Percentiles rank a stretch among this genome's conserved stretches.
These are phyloP conservation scores for Melanerpes aurifrons DNA, from an alignment of 2,113 vertebrate species.

Conservation along the genomic window DNA sequence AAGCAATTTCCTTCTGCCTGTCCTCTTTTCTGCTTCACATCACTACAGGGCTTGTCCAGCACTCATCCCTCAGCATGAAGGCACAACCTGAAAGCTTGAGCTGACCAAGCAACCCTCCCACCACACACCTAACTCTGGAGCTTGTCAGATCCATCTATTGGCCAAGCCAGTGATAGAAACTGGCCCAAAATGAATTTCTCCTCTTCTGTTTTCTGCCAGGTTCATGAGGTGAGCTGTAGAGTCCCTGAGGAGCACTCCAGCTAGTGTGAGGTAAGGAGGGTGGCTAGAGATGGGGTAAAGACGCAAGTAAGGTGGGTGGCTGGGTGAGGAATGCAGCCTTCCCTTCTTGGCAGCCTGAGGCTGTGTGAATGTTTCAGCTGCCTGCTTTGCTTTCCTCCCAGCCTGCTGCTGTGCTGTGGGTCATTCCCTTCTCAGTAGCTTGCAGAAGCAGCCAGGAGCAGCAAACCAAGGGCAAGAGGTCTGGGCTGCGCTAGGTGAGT, in stretches of 20 bases:
- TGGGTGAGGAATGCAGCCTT: not conserved
- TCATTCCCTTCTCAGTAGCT: not conserved
- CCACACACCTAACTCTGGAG: not conserved
- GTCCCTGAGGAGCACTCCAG: not conserved
- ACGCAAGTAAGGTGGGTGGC: not conserved
- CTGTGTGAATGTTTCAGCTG: not conserved
- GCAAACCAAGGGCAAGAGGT: not conserved
- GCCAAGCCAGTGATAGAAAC: not conserved
- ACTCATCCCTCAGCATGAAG: not conserved
- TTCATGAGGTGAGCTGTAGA: not conserved
- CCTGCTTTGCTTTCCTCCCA: accelerated
- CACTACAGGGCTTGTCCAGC: not conserved
- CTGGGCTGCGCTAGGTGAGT: not conserved
- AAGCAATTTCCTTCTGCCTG: not conserved
- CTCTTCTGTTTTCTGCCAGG: not conserved
- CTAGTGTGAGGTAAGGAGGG: not conserved
- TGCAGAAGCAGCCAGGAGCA: not conserved
- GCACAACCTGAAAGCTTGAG: not conserved
- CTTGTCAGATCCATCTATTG: not conserved
- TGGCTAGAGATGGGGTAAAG: not conserved
- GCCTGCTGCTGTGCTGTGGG: not conserved
- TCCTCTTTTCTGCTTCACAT: not conserved
- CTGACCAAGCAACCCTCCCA: not conserved
- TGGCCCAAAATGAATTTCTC: not conserved
- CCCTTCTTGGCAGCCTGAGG: not conserved